Evolutionary conservation across 2,113 vertebrate species (phyloP).

Genomic region (Plestiodon gilberti): DNA sequence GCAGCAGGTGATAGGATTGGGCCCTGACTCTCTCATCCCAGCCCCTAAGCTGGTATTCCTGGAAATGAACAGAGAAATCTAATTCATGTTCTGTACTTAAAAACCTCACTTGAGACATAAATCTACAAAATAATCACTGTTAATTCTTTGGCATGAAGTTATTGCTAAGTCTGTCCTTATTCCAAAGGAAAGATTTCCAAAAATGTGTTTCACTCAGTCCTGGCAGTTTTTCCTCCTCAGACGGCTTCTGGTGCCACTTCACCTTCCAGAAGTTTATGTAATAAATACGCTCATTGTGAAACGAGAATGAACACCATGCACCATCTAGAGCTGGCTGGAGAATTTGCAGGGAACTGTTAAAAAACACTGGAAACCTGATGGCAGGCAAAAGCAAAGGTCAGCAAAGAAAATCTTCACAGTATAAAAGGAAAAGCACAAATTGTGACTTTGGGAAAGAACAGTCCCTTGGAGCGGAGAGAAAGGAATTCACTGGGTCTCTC

Average conservation of each 20-base stretch:
- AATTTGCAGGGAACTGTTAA: not conserved
- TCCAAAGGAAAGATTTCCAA: conserved; percentile 23
- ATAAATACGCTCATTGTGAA: conserved; percentile 17
- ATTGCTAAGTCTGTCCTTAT: not conserved
- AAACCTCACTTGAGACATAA: not conserved
- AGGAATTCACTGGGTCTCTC: not conserved
- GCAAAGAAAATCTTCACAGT: not conserved
- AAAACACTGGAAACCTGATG: not conserved
- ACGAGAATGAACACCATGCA: conserved; percentile 44
- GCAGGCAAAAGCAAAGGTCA: not conserved
- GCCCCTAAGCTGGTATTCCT: not conserved
- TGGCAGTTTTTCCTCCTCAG: not conserved
- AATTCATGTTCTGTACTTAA: not conserved
- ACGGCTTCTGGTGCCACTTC: not conserved
- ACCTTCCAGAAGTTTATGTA: not conserved
- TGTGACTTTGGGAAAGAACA: not conserved
- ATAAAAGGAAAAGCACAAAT: not conserved
- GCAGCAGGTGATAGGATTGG: not conserved
- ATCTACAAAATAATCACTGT: not conserved
- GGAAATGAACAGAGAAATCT: not conserved
- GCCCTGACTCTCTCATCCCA: no score
- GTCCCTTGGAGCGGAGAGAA: not conserved
- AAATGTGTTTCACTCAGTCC: not conserved
- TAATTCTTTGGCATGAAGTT: not conserved
- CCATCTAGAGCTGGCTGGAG: conserved; percentile 72